Evolutionary conservation across 2,797 vertebrate genomes (phyloP), one percentile per base, ranked within the genome.

Genomic region (Sebastes dallii): DNA sequence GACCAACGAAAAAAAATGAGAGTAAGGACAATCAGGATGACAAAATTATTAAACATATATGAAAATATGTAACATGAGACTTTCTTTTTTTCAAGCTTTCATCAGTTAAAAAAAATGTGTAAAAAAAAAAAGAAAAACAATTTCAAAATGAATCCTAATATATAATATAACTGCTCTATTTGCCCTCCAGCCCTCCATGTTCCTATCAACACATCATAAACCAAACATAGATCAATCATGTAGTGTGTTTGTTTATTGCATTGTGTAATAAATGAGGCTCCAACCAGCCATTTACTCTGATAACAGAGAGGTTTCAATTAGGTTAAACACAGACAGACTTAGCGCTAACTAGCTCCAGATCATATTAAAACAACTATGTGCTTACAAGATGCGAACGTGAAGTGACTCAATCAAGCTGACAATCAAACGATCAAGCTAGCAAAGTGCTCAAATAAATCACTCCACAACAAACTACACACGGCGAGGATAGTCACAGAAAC

Each of bases 301-400:
- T 2, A 27, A 10, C 6, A 36, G 1, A 3, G 3, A 39, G 5
- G n/a, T n/a, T n/a, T 9, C 29, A 46, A 59, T 3, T 0, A 12
- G 9, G 12, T 46, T 11, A 13, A 12, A 18, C 6, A 25, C n/a
- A 42, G 4, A 39, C 25, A 29, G 34, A 18, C 4, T 8, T 9
- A 20, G 13, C 9, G 46, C 3, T 13, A 20, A 30, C 11, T 0
- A n/a, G 6, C 46, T 50, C 5, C 34, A 22, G 25, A 75, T 12
- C 30, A 39, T 25, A 25, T 20, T 24, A n/a, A 6, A 64, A 39
- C 12, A 39, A 52, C 8, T 18, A 12, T 12, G 34, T 36, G 34
- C 34, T 36, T 36, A 36, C 11, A 36, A 36, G 34, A 36, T 12
- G 34, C 0, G 0, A 36, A 4, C 34, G 2, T 36, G 34, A 36